A percentile compares a stretch with the other conserved stretches of the same genome.
Evolutionary conservation across 2,113 vertebrate genomes (phyloP).

Genomic region (Panthera uncia): DNA sequence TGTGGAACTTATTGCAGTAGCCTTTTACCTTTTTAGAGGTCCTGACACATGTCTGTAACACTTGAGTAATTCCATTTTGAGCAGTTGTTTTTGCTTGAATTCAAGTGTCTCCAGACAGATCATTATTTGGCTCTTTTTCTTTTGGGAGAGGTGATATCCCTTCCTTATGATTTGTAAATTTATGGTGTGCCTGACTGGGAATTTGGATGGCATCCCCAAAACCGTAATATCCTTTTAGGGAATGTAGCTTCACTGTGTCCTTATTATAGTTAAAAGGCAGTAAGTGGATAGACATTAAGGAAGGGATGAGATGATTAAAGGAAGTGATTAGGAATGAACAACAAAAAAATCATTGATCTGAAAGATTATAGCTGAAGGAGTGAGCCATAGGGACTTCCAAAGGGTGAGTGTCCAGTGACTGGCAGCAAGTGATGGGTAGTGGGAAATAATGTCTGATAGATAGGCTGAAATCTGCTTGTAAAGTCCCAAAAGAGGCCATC

Average conservation of each 20-base stretch:
- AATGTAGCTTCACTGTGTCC: constrained; percentile 27
- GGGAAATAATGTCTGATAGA: not conserved
- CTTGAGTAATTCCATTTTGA: constrained; percentile 35
- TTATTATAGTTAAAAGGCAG: not conserved
- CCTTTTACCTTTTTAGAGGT: not conserved
- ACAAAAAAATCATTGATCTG: not conserved
- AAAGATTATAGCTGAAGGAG: not conserved
- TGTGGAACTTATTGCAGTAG: not conserved
- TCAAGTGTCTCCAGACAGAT: constrained; percentile 31
- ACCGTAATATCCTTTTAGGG: constrained; percentile 28
- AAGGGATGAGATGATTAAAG: not conserved
- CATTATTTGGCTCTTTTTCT: constrained; percentile 32
- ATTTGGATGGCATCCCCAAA: constrained; percentile 21
- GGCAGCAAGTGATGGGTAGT: not conserved
- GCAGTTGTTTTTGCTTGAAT: constrained; percentile 39
- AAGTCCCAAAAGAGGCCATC: not conserved
- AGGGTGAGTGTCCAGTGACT: not conserved
- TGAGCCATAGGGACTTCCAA: not conserved
- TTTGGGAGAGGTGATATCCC: not conserved
- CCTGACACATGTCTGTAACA: not conserved
- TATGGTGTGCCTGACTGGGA: constrained; percentile 48
- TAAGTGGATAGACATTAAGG: not conserved
- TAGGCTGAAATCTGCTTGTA: not conserved
- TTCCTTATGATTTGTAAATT: constrained; percentile 32
- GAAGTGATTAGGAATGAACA: not conserved